These are phyloP conservation scores for Melanotus villosus DNA, from an alignment of 2,888 invertebrate species.

Conservation along the genomic window DNA sequence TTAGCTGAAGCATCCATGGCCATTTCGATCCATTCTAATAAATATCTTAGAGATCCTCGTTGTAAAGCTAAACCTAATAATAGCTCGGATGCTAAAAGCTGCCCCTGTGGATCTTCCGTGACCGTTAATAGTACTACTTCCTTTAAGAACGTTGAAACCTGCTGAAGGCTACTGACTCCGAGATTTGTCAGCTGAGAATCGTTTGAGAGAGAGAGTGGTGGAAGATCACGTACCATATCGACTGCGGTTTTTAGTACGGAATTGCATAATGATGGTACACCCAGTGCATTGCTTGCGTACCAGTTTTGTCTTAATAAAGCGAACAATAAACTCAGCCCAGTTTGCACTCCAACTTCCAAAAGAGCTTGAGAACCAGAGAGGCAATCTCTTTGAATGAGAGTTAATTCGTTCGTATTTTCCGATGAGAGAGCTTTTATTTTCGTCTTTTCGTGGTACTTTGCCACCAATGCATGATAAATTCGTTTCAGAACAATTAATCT, in stretches of 20 bases:
- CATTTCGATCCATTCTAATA: conserved; percentile 76
- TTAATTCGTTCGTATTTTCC: conserved; percentile 40
- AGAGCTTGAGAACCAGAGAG: conserved; percentile 70
- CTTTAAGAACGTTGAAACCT: conserved; percentile 72
- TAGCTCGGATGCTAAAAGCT: conserved; percentile 69
- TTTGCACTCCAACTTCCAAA: conserved; percentile 75
- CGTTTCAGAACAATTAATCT: conserved; percentile 72
- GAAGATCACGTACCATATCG: conserved; percentile 71
- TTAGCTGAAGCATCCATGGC: conserved; percentile 67
- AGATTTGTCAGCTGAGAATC: conserved; percentile 72
- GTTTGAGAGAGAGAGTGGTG: conserved; percentile 73
- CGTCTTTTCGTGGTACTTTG: conserved; percentile 71
- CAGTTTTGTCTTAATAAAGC: conserved; percentile 74
- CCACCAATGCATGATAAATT: conserved; percentile 72
- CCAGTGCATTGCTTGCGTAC: conserved; percentile 66
- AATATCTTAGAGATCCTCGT: conserved; percentile 73
- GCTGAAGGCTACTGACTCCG: conserved; percentile 70
- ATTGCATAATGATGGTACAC: conserved; percentile 70
- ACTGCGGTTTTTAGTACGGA: conserved; percentile 74
- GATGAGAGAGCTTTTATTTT: conserved; percentile 55
- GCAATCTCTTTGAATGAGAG: conserved; percentile 50
- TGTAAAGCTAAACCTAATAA: conserved; percentile 73
- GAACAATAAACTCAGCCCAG: conserved; percentile 74
- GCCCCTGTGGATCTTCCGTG: conserved; percentile 69
- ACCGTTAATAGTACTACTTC: conserved; percentile 70